These are phyloP conservation scores for Panopea generosa DNA, from an alignment of 2,888 invertebrate species.

Conservation along the genomic window DNA sequence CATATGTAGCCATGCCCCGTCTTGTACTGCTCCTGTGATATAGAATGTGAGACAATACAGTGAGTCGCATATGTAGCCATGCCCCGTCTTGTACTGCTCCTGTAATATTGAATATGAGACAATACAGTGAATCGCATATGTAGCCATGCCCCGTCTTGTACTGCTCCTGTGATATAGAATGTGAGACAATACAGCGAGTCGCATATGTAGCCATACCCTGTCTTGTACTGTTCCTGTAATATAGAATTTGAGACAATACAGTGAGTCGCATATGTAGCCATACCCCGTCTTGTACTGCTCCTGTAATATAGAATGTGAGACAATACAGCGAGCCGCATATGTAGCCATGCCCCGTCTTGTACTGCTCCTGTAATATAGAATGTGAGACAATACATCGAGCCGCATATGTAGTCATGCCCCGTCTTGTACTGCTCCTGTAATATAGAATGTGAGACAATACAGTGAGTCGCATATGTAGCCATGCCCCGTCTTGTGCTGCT, in stretches of 20 bases:
- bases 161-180: too few species aligned
- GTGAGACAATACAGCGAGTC: constrained; percentile 41
- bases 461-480: constrained; percentile 35
- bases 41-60: too few species aligned
- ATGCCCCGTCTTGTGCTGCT: constrained; percentile 48
- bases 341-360: constrained; percentile 50
- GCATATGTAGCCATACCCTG: constrained; percentile 51
- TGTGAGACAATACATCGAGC: constrained; percentile 7
- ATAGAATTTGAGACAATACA: constrained; percentile 47
- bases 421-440: constrained; percentile 49
- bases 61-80: constrained; percentile 48
- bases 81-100: constrained; percentile 48
- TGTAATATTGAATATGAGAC: constrained; percentile 10
- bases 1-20: constrained; percentile 44
- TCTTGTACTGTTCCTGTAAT: constrained; percentile 40
- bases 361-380: constrained; percentile 30
- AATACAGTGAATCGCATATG: too few species aligned
- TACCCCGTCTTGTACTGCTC: constrained; percentile 52
- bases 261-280: constrained; percentile 43
- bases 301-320: constrained; percentile 12
- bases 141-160: too few species aligned
- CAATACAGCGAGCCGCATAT: constrained; percentile 32
- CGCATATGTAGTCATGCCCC: constrained; percentile 48
- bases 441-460: background rate
- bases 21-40: constrained; percentile 41